Evolutionary conservation across 2,888 invertebrate species (phyloP), one percentile per base, ranked within the genome.

Genomic region (Tanypteryx hageni): DNA sequence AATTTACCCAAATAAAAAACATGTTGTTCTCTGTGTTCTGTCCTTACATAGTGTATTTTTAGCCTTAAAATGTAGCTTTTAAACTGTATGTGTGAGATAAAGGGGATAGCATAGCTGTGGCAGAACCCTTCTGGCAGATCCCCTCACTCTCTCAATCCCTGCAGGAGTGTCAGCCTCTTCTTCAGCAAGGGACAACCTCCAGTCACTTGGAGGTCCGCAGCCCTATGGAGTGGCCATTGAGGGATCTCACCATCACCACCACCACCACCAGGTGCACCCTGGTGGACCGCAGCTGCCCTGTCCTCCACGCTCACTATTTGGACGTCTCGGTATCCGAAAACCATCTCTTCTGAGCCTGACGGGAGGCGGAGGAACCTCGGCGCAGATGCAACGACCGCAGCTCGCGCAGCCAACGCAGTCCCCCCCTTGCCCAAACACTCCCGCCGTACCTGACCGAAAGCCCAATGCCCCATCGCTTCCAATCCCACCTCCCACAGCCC

Each of bases 261-360:
- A 76, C 93, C 57, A 81, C 89, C 31, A 81, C 89, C 93, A 93
- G 84, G 92, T 93, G 31, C 92, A 93, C 84, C 93, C 93, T 31
- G 89, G 92, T 27, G 81, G 59, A 13, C 89, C 64, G 68, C 89
- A 89, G 89, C 89, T 44, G n/a, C 56, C 89, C 2, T n/a, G 44
- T 11, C 95, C 93, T 84, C 96, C 96, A 93, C 96, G 97, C 94
- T 97, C 97, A 94, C 96, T 98, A 95, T 97, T 98, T 95, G 97
- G 97, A 96, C 97, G 97, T 96, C 96, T 98, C 96, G 97, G 97
- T 96, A 97, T 98, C 96, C 97, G 98, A 96, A 98, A 98, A 97
- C 97, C 97, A 96, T 98, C 97, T 95, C 97, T 97, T 96, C 96
- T 97, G 96, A 97, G 97, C 96, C 97, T 97, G 96, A 97, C 97